Base-by-base conservation (phyloP, 2,113 vertebrate species). In the Ceyx cyanopectus region DNA sequence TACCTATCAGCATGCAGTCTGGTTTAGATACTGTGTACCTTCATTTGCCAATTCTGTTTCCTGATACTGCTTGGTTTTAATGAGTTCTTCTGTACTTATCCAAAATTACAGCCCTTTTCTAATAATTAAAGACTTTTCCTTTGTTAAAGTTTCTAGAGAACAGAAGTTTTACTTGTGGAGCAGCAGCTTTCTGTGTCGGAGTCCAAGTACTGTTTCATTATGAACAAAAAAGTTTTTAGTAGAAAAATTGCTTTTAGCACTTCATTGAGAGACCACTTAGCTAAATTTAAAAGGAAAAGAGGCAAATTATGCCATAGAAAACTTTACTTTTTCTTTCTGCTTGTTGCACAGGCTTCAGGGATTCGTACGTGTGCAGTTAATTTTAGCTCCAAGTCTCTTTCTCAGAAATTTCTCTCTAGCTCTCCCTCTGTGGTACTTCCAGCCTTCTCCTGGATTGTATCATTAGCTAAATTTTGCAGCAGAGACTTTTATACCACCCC, bases 401-500 rank as follows among this genome's bases (percentile, higher is more conserved):
- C 92, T 95, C 86, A 76, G 86, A 82, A 89, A 45, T 82, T n/a
- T 72, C 70, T 91, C 72, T 92, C 67, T 74, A 19, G 21, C 53
- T 93, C 62, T 79, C 75, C 74, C 54, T 89, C 69, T 43, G 37
- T 83, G 94, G 62, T 89, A 41, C 81, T 91, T 51, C n/a, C 53
- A 77, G 46, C 24, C 85, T 78, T 95, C 62, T 90, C 92, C 92
- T 92, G 87, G 69, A 43, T 67, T 94, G 66, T 94, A 93, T 96
- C 93, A 90, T 15, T 60, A 66, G 94, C 97, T 98, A 97, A 97
- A 97, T 98, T 97, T 95, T 97, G 96, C 97, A 96, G 94, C 97
- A 79, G 26, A 92, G 30, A 26, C 51, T 97, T 97, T 98, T 97
- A 96, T 97, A 97, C 94, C 40, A 2, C 8, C 45, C 62, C 40